These are phyloP conservation scores for Poecilia gillii DNA, from an alignment of 2,797 vertebrate species.

Conservation along the genomic window DNA sequence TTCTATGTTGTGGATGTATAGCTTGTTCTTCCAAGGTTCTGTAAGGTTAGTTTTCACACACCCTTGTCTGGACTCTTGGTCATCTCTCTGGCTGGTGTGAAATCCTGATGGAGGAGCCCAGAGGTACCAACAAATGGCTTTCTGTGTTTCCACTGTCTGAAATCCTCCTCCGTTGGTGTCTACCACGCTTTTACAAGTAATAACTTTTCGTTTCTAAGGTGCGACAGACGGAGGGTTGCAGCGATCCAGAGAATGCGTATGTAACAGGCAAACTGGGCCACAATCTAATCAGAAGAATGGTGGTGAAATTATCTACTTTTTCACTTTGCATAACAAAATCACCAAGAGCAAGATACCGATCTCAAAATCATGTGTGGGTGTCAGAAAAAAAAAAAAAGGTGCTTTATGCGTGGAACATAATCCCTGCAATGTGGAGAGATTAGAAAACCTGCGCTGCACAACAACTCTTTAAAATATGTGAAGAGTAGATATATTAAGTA, in stretches of 20 bases:
- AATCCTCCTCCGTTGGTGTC: constrained; percentile 23
- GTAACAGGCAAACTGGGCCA: neutral
- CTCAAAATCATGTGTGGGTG: neutral
- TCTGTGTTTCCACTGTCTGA: constrained; percentile 57
- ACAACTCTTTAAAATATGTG: neutral
- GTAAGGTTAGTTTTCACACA: constrained; percentile 66
- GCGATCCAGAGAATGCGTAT: neutral
- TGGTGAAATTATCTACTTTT: neutral
- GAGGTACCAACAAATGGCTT: constrained; percentile 61
- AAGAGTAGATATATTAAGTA: neutral
- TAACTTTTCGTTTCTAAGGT: constrained; percentile 5
- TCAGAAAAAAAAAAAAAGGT: no score
- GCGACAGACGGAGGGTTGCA: neutral
- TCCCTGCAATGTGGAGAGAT: neutral
- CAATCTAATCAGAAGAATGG: neutral
- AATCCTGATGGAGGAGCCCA: constrained; percentile 54
- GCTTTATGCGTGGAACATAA: neutral
- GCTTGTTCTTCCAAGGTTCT: neutral
- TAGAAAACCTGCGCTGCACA: neutral
- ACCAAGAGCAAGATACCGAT: neutral
- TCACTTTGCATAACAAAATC: neutral
- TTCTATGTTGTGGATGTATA: constrained; percentile 28
- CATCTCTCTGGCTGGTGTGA: constrained; percentile 71
- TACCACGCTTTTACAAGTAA: constrained; percentile 17
- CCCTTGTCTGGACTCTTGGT: constrained; percentile 51